Conservation (phyloP, 2,888 invertebrate species). For the Sclerodermus sp. region DNA sequence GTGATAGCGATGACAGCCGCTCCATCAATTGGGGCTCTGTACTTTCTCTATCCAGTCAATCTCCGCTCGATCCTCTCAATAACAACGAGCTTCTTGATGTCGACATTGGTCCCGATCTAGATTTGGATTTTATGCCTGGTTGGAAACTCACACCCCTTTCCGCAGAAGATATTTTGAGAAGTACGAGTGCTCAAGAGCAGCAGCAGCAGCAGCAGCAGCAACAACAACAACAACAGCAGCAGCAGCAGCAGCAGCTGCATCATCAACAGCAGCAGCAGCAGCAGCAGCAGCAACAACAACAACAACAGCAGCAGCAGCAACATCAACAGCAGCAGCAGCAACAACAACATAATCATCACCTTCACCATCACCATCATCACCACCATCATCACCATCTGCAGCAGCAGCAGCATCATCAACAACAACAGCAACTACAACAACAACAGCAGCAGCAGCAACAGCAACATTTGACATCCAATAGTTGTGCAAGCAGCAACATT, state of each 20-base stretch:
- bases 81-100: slow-evolving; percentile 75
- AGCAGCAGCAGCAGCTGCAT: slow-evolving; percentile 31
- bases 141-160: slow-evolving; percentile 62
- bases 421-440: too few species aligned
- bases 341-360: slow-evolving; percentile 26
- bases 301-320: slow-evolving; percentile 31
- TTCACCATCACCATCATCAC: slow-evolving; percentile 17
- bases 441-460: too few species aligned
- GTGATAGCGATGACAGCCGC: slow-evolving; percentile 69
- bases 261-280: slow-evolving; percentile 26
- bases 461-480: slow-evolving; percentile 29
- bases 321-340: slow-evolving; percentile 28
- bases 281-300: slow-evolving; percentile 25
- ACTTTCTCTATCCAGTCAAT: slow-evolving; percentile 82
- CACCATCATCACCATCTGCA: slow-evolving; percentile 15
- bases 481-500: slow-evolving; percentile 27
- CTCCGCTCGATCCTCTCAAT: slow-evolving; percentile 79
- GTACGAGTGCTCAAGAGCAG: slow-evolving; percentile 40
- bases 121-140: slow-evolving; percentile 66
- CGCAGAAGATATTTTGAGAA: slow-evolving; percentile 60
- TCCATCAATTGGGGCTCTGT: slow-evolving; percentile 92
- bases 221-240: slow-evolving; percentile 34
- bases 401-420: slow-evolving; percentile 24
- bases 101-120: slow-evolving; percentile 66
- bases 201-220: slow-evolving; percentile 25